Evolutionary conservation across 2,797 vertebrate species (phyloP).

Genomic region (Halcyon badia): DNA sequence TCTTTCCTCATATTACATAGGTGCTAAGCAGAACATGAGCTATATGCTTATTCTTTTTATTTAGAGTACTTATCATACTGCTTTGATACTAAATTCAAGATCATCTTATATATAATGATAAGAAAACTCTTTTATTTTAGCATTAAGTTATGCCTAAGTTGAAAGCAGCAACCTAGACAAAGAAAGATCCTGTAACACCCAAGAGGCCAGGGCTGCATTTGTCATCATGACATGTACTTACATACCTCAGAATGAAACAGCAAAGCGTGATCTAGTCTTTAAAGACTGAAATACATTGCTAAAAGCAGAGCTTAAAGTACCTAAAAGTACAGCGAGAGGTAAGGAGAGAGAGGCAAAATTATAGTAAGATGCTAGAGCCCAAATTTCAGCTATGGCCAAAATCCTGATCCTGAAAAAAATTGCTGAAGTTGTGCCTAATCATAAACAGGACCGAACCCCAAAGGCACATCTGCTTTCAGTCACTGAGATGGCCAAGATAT

Average conservation of each 20-base stretch:
- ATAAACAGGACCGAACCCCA: background rate
- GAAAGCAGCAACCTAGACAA: background rate
- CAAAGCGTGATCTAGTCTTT: background rate
- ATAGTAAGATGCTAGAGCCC: background rate
- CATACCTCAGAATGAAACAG: background rate
- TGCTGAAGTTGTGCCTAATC: background rate
- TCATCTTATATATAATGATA: background rate
- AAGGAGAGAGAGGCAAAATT: background rate
- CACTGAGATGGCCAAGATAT: background rate
- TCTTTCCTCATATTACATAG: background rate
- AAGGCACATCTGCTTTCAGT: background rate
- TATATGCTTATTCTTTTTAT: background rate
- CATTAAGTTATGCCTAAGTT: background rate
- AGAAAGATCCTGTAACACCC: background rate
- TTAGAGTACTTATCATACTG: background rate
- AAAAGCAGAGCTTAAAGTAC: background rate
- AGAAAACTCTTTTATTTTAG: background rate
- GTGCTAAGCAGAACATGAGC: background rate
- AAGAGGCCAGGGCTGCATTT: background rate
- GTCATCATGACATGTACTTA: rapidly evolving
- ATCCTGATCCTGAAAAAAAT: background rate
- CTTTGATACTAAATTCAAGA: background rate
- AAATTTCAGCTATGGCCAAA: background rate
- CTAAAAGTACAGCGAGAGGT: background rate
- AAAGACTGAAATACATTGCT: background rate